Base-by-base conservation (phyloP, 1,140 invertebrate genomes). In the Drosophila biarmipes region DNA sequence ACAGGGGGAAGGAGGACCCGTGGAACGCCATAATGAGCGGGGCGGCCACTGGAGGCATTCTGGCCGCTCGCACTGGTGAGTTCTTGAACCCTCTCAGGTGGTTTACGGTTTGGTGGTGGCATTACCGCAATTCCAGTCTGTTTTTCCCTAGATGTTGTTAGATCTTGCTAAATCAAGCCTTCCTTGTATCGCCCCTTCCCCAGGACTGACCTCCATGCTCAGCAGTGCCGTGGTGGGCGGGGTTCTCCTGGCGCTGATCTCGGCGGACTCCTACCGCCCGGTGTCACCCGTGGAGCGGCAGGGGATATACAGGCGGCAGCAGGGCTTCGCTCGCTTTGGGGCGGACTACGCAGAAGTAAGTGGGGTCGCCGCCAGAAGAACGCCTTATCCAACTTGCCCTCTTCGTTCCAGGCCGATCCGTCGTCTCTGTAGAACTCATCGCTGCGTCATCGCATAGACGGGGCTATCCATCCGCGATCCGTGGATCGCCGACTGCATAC, bases 21-120 rank as follows among this genome's bases (percentile, higher is more conserved):
- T 89, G 84, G 85, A 89, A 89, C 35, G 79, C 84, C 0, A 71
- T 89, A 0, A 68, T 89, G 0, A 89, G 84, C 12, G 84, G 84
- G 4, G 85, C 79, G 7, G 51, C 64, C 11, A 89, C 84, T 48
- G 84, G 84, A 7, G 84, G 64, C 15, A 45, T 89, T 0, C 45
- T 89, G 34, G 84, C 84, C 1, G 79, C 84, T 27, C 56, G 84
- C 6, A 68, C 63, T n/a, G 82, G 82, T 77, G 35, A 57, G 72
- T 58, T 19, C 6, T 45, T 6, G 1, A 2, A 6, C 17, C 1
- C 7, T 12, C 29, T 34, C 4, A n/a, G 34, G 1, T 35, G 10
- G 19, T 29, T 43, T 8, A 38, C 38, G 0, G 15, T 2, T 14
- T 42, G 11, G 4, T 14, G 12, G 11, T n/a, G n/a, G n/a, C n/a